Conservation (phyloP, 2,113 vertebrate species). For the Scopus umbretta region DNA sequence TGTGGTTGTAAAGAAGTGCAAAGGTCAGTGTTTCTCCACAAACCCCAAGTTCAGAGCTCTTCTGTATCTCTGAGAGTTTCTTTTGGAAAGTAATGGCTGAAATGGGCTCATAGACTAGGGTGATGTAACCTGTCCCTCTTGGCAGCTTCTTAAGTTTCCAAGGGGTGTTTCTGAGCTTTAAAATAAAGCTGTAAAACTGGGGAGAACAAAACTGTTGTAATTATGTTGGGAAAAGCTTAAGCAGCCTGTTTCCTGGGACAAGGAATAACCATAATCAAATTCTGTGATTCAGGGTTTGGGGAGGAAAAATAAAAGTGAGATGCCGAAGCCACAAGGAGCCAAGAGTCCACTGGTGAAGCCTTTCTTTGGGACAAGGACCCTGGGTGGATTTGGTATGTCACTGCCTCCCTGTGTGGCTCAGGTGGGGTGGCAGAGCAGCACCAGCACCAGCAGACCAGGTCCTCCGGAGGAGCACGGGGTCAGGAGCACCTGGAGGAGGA, state of each 20-base stretch:
- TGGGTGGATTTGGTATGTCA: not conserved
- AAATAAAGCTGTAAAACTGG: not conserved
- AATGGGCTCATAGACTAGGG: not conserved
- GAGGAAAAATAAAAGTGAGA: not conserved
- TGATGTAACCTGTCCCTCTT: not conserved
- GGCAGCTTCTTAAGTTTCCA: not conserved
- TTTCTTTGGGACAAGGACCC: not conserved
- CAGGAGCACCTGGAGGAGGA: not conserved
- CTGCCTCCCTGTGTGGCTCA: not conserved
- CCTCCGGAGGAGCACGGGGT: not conserved
- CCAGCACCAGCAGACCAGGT: not conserved
- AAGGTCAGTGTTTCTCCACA: not conserved
- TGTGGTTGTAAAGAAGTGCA: not conserved
- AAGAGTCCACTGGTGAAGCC: not conserved
- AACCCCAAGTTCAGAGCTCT: not conserved
- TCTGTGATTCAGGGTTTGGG: not conserved
- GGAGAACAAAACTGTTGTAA: not conserved
- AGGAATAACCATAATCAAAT: not conserved
- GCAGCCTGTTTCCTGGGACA: not conserved
- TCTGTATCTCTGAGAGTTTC: not conserved
- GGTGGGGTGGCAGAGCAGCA: not conserved
- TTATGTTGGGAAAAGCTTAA: not conserved
- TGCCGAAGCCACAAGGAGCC: not conserved
- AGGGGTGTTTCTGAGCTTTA: not conserved
- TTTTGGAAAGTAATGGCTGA: not conserved